Conservation (phyloP, 2,113 vertebrate species). For the Phylloscopus trochiloides region DNA sequence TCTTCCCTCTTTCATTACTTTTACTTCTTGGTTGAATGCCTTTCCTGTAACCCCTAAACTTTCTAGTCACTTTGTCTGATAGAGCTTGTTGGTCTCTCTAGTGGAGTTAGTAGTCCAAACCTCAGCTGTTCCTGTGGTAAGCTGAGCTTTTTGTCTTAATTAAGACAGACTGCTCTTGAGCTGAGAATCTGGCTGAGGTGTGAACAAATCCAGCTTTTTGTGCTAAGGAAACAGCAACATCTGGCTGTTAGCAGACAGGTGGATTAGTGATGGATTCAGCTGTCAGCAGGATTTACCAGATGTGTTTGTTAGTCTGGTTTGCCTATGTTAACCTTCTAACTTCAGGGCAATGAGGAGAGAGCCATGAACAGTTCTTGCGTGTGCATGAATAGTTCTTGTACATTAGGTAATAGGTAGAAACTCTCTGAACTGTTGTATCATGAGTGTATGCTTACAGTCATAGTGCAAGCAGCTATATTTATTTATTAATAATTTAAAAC, state of each 20-base stretch:
- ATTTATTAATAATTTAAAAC: background rate
- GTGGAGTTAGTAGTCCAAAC: background rate
- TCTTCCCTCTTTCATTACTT: background rate
- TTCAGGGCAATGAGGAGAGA: background rate
- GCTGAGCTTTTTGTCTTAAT: background rate
- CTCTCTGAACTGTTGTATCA: background rate
- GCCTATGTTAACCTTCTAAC: background rate
- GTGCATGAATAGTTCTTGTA: background rate
- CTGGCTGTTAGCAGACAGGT: background rate
- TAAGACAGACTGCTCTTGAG: background rate
- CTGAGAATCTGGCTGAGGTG: background rate
- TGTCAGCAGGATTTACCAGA: conserved; percentile 19
- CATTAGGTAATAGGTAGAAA: background rate
- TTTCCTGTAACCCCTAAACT: background rate
- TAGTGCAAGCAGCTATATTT: background rate
- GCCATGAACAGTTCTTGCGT: background rate
- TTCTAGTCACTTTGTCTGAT: background rate
- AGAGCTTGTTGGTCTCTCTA: background rate
- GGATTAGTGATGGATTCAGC: conserved; percentile 2
- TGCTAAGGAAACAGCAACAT: background rate
- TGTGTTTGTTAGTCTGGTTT: background rate
- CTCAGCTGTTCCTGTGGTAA: background rate
- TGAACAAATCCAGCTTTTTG: background rate
- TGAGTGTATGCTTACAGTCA: background rate
- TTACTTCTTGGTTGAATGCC: background rate